Evolutionary conservation across 2,888 invertebrate genomes (phyloP).

Genomic region (Acleris sparsana): DNA sequence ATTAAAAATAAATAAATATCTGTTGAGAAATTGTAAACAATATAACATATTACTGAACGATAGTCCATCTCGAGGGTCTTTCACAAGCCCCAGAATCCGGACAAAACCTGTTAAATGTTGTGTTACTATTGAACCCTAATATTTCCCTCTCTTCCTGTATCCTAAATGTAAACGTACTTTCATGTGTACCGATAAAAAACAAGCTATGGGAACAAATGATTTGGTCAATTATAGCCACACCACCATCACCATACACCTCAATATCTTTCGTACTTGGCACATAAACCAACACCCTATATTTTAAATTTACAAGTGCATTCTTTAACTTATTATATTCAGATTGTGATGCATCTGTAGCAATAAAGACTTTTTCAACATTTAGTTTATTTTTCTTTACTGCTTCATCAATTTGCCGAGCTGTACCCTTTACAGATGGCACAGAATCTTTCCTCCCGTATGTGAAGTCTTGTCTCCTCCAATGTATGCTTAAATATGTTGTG

Average conservation of each 20-base stretch:
- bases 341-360: slow-evolving; percentile 92
- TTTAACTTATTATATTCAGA: slow-evolving; percentile 79
- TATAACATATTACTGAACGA: slow-evolving; percentile 16
- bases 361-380: slow-evolving; percentile 83
- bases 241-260: slow-evolving; percentile 88
- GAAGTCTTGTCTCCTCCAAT: slow-evolving; percentile 95
- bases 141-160: slow-evolving; percentile 99
- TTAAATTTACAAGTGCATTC: slow-evolving; percentile 62
- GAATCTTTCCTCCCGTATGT: slow-evolving; percentile 87
- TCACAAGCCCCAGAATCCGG: slow-evolving; percentile 26
- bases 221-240: slow-evolving; percentile 96
- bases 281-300: slow-evolving; percentile 60
- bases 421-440: slow-evolving; percentile 90
- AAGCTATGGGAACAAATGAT: slow-evolving; percentile 95
- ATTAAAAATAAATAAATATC: no score
- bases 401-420: slow-evolving; percentile 88
- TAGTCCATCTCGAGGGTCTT: slow-evolving; percentile 24
- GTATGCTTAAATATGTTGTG: slow-evolving; percentile 91
- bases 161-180: slow-evolving; percentile 97
- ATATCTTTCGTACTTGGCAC: slow-evolving; percentile 75
- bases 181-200: slow-evolving; percentile 95
- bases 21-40: no score
- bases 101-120: slow-evolving; percentile 29
- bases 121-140: slow-evolving; percentile 87
- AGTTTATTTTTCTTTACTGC: slow-evolving; percentile 80